Evolutionary conservation across 2,888 invertebrate genomes (phyloP), one percentile per base, ranked within the genome.

Genomic region (Acleris emargana): DNA sequence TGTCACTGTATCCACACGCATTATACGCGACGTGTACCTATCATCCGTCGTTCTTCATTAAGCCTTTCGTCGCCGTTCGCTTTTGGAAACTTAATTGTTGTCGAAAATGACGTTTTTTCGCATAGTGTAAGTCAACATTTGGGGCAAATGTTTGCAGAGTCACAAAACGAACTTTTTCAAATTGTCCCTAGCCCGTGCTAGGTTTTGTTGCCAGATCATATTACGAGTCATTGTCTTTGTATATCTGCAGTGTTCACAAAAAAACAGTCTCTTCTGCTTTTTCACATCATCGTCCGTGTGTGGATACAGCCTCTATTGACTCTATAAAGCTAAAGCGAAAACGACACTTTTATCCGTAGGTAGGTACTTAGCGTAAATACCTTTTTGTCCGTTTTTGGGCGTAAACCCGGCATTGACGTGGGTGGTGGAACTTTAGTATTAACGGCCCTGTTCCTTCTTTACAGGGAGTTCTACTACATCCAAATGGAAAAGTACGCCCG

Each of bases 401-500:
- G 5, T 28, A 1, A 9, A 32, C 7, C 32, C 32, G 9, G 9
- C 32, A 32, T 32, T 32, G 25, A 25, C 6, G 25, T 6, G 25
- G 3, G 25, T 20, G 20, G 20, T 3, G 2, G 9, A 32, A 32
- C 32, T 13, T 43, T 43, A 20, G 9, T 54, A 62, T 25, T 51
- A 58, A 62, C 49, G 54, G 20, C 7, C 4, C n/a, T 22, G 75
- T 73, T 78, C 58, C 68, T 67, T 82, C 63, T 71, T 89, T 89
- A 58, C 95, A 99, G 99, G 93, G 99, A 99, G 94, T 99, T 99
- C 94, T 99, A 98, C 95, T 99, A 99, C 94, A 99, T 99, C 87
- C 99, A 99, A 94, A 99, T 99, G 99, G 99, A 99, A 94, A 99
- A 99, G 93, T 99, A 99, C 93, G 99, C 99, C 71, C 95, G 99